Conservation (phyloP, 1,140 invertebrate genomes). For the Hyposmocoma kahamanoa region DNA sequence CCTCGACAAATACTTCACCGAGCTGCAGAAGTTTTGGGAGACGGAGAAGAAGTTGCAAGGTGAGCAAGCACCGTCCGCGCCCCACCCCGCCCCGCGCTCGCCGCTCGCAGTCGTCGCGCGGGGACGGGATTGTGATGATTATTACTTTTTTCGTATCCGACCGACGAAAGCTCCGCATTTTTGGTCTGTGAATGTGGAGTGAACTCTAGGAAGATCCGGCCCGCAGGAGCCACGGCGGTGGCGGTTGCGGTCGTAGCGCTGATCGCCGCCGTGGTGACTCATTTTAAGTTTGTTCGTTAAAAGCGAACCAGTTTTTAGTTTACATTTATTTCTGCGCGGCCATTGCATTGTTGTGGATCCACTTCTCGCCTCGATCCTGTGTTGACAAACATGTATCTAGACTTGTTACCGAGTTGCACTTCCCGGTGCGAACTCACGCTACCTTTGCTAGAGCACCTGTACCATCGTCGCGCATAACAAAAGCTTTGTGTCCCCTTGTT, state of each 20-base stretch:
- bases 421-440: too few relatives aligned
- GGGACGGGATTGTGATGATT: slow-evolving; percentile 25
- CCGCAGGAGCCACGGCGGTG: too few relatives aligned
- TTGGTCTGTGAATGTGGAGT: background rate
- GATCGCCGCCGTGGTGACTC: background rate
- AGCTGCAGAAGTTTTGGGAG: slow-evolving; percentile 97
- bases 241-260: too few relatives aligned
- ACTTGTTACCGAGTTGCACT: too few relatives aligned
- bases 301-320: background rate
- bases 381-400: too few relatives aligned
- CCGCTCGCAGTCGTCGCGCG: slow-evolving; percentile 8
- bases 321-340: too few relatives aligned
- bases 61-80: slow-evolving; percentile 63
- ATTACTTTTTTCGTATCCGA: slow-evolving; percentile 30
- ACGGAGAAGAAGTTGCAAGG: slow-evolving; percentile 96
- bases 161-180: slow-evolving; percentile 23
- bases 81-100: slow-evolving; percentile 7
- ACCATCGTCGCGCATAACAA: too few relatives aligned
- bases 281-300: background rate
- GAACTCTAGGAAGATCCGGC: too few relatives aligned
- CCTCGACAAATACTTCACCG: slow-evolving; percentile 97
- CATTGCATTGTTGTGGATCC: too few relatives aligned
- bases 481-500: too few relatives aligned
- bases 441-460: too few relatives aligned
- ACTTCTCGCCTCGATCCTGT: too few relatives aligned